Evolutionary conservation across 2,113 vertebrate species (phyloP), one percentile per base, ranked within the genome.

Genomic region (Cyanoramphus novaezelandiae): DNA sequence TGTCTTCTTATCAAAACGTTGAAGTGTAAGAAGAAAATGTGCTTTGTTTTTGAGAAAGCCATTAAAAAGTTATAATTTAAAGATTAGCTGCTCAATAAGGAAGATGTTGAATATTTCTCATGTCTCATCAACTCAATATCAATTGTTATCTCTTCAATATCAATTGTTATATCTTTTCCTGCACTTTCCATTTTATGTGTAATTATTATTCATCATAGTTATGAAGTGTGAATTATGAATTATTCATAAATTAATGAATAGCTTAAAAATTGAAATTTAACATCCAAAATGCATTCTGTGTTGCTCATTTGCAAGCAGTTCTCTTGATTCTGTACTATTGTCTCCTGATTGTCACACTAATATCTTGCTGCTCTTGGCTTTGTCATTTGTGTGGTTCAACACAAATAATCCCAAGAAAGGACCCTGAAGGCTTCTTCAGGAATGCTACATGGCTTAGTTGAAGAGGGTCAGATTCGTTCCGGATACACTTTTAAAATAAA

Each of bases 171-270:
- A 68, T 86, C 89, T 94, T 89, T 91, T 68, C 65, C 70, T 47
- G 62, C 62, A 35, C 52, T 87, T 96, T 93, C 78, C 70, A 87
- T 96, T 97, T 94, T 64, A 59, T 87, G 65, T 68, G 63, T 91
- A 96, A 95, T 96, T 95, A 95, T 80, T 91, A 95, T 95, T 94
- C 93, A 96, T 90, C 82, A 76, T 64, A 52, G 52, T 85, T 96
- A 93, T 28, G 77, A 95, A 86, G 68, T 75, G 77, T 75, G 91
- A 91, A 70, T 92, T 74, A 81, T 95, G 86, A 95, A 97, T 94
- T 86, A 97, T 97, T 96, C 95, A 93, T 89, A 57, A 93, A 84
- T 72, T 93, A 91, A 92, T 71, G 84, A 97, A 92, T 91, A 84
- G 69, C 57, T 93, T 91, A 53, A 90, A 75, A 86, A 82, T 52